Evolutionary conservation across 2,888 invertebrate genomes (phyloP).

Genomic region (Xanthia togata): DNA sequence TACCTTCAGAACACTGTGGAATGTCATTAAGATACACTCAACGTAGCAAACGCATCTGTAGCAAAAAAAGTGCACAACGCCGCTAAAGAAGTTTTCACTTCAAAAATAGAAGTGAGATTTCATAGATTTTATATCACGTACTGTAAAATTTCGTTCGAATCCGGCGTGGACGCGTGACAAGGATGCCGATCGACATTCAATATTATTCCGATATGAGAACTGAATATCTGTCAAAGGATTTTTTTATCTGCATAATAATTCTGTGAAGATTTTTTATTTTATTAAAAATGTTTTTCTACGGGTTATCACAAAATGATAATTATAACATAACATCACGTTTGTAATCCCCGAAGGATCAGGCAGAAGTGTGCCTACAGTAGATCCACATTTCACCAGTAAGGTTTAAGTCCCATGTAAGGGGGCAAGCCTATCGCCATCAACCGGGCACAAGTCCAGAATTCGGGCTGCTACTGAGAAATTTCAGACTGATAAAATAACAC

Average conservation of each 20-base stretch:
- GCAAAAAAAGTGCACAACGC: no score
- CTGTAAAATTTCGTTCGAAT: slow-evolving; percentile 41
- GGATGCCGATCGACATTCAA: slow-evolving; percentile 38
- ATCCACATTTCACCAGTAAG: not conserved
- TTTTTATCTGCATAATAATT: slow-evolving; percentile 9
- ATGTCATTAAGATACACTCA: not conserved
- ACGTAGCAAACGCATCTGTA: not conserved
- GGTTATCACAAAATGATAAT: not conserved
- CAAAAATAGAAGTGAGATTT: slow-evolving; percentile 27
- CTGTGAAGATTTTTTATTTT: not conserved
- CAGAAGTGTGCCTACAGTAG: not conserved
- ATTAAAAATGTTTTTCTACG: not conserved
- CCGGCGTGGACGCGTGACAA: slow-evolving; percentile 44
- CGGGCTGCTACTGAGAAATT: no score
- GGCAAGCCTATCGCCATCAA: no score
- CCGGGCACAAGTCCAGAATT: no score
- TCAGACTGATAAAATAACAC: no score
- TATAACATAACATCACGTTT: not conserved
- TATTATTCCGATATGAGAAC: slow-evolving; percentile 27
- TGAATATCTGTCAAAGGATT: slow-evolving; percentile 27
- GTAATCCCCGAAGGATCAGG: not conserved
- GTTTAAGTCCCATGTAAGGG: not conserved
- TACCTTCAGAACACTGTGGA: not conserved
- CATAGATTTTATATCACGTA: slow-evolving; percentile 53
- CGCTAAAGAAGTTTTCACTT: no score